A percentile compares a stretch with the other conserved stretches of the same genome.
These are phyloP conservation scores for Eucidaris tribuloides DNA, from an alignment of 35 echinoderm and acorn worm genomes.

Conservation along the genomic window DNA sequence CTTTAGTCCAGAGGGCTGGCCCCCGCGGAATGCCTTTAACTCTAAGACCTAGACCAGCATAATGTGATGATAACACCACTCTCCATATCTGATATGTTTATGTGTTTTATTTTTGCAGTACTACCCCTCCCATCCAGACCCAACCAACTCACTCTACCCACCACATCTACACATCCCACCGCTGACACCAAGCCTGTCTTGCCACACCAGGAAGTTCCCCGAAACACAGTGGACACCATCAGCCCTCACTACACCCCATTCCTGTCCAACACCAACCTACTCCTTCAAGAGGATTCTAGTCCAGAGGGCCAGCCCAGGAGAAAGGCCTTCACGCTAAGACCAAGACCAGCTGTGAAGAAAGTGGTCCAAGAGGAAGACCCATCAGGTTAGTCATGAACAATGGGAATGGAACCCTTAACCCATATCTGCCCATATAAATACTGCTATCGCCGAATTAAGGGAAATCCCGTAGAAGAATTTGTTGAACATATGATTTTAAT, in stretches of 20 bases:
- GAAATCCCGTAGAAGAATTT: too few relatives aligned
- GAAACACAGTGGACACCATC: slow-evolving; percentile 50
- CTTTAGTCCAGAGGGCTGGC: too few relatives aligned
- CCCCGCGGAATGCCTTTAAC: too few relatives aligned
- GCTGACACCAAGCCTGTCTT: slow-evolving; percentile 39
- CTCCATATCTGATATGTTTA: too few relatives aligned
- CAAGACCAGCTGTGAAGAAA: background rate
- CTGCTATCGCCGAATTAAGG: too few relatives aligned
- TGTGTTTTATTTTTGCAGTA: background rate
- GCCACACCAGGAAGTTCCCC: background rate
- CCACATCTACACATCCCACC: slow-evolving; percentile 27
- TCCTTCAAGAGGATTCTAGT: slow-evolving; percentile 86
- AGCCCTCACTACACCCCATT: slow-evolving; percentile 77
- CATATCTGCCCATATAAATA: too few relatives aligned
- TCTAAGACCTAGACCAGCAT: too few relatives aligned
- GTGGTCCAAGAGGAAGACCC: too few relatives aligned
- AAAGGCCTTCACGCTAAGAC: background rate
- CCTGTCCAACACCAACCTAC: slow-evolving; percentile 84
- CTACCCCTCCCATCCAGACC: background rate
- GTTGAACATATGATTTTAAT: too few relatives aligned
- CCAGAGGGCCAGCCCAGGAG: slow-evolving; percentile 59
- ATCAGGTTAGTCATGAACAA: background rate
- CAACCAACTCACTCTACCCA: background rate
- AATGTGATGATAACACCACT: too few relatives aligned
- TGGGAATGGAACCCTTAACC: too few relatives aligned